Percentiles rank a stretch among this genome's conserved stretches.
phyloP scores from a whole-genome alignment of 2,888 invertebrate species.

The Laspeyria flexula region DNA sequence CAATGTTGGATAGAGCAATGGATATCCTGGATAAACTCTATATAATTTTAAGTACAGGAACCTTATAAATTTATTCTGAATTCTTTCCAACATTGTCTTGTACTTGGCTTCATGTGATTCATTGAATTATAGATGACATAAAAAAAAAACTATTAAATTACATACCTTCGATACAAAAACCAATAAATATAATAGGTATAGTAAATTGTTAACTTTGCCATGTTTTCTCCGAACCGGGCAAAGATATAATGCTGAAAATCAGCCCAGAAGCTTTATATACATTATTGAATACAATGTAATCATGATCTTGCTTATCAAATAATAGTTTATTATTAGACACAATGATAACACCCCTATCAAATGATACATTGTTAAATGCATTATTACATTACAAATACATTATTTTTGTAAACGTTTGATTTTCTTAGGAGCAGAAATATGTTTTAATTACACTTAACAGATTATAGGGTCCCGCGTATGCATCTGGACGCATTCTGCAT shows the following conservation, averaged over 20 bases:
- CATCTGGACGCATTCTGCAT: no score
- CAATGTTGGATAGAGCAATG: no score
- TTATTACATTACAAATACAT: background rate
- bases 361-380: no score
- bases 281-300: background rate
- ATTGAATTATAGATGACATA: background rate
- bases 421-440: no score
- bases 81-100: no score
- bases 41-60: no score
- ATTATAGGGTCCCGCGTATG: no score
- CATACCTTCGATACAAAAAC: background rate
- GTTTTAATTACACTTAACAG: no score
- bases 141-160: background rate
- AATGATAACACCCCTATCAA: background rate
- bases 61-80: no score
- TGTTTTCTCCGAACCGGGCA: background rate
- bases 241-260: background rate
- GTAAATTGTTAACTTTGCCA: background rate
- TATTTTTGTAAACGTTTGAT: background rate
- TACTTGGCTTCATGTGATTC: background rate
- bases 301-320: background rate
- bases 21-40: no score
- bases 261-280: background rate
- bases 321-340: background rate
- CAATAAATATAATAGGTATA: background rate